These are phyloP conservation scores for Tyrannus savana DNA, from an alignment of 2,113 vertebrate species.

Conservation along the genomic window DNA sequence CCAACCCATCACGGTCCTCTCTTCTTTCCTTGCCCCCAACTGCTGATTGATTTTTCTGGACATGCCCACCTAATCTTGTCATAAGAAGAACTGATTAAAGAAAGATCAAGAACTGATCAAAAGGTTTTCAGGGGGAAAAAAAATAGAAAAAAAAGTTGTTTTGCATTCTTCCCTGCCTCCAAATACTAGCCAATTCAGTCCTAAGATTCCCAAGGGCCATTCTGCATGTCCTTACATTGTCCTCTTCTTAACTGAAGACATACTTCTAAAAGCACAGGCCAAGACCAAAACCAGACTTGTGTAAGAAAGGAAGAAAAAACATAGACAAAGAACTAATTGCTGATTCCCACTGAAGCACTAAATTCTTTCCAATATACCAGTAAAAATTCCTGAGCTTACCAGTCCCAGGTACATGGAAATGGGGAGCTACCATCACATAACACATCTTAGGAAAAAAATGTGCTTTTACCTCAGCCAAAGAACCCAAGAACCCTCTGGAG, in stretches of 20 bases:
- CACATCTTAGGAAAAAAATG: neutral
- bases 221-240: neutral
- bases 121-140: neutral
- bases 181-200: neutral
- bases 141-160: neutral
- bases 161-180: neutral
- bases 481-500: neutral
- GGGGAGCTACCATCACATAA: neutral
- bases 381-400: neutral
- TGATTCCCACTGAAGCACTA: neutral
- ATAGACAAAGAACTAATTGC: neutral
- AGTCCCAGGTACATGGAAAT: neutral
- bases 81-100: neutral
- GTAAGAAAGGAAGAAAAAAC: neutral
- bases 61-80: no score
- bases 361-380: neutral
- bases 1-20: neutral
- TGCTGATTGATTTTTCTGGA: neutral
- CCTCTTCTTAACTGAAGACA: neutral
- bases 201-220: neutral
- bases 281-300: neutral
- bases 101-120: neutral
- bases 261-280: neutral
- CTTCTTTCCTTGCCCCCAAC: neutral
- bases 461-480: neutral